Conservation (phyloP, 2,888 invertebrate genomes). For the Notodonta dromedarius region DNA sequence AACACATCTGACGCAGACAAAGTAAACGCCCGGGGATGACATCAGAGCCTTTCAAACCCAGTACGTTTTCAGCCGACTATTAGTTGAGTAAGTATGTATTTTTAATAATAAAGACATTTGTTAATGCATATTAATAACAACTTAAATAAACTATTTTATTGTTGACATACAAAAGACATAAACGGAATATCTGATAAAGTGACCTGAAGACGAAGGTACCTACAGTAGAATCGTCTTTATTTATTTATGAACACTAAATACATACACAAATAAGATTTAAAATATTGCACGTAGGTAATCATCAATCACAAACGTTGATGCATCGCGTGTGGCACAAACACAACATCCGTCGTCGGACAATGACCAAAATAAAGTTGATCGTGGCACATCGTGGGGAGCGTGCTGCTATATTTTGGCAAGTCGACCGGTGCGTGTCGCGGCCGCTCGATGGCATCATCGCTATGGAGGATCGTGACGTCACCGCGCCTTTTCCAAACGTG, state of each 20-base stretch:
- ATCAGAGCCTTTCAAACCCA: too few relatives aligned
- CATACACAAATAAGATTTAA: neutral
- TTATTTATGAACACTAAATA: neutral
- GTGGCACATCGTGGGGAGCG: constrained; percentile 62
- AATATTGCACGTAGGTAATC: constrained; percentile 14
- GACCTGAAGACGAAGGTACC: neutral
- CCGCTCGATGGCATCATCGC: constrained; percentile 82
- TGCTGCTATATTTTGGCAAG: constrained; percentile 80
- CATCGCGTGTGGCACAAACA: constrained; percentile 34
- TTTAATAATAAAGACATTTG: too few relatives aligned
- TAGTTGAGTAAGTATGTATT: too few relatives aligned
- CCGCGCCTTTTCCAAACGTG: constrained; percentile 83
- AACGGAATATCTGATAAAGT: neutral
- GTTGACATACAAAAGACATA: constrained; percentile 1
- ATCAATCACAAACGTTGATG: constrained; percentile 35
- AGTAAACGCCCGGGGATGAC: too few relatives aligned
- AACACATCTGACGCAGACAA: too few relatives aligned
- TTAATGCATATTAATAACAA: too few relatives aligned
- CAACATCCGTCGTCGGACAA: constrained; percentile 62
- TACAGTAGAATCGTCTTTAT: neutral
- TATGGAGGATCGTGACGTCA: constrained; percentile 81
- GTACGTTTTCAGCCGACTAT: too few relatives aligned
- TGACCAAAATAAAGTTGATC: constrained; percentile 80
- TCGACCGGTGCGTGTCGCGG: constrained; percentile 76
- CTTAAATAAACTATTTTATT: neutral